Conservation (phyloP, 2,113 vertebrate genomes). For the Geococcyx californianus region DNA sequence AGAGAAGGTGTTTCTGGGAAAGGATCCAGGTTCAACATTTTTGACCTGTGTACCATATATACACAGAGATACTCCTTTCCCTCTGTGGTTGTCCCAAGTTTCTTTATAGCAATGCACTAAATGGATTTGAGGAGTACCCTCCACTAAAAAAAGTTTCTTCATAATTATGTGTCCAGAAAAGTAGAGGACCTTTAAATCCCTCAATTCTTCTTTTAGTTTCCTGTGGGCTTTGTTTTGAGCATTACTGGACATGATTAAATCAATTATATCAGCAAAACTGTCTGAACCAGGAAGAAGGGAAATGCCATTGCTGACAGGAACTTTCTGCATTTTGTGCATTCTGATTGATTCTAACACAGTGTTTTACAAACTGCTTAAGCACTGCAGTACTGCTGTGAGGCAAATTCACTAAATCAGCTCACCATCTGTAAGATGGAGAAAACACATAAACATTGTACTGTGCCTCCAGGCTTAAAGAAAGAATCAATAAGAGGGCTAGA, state of each 20-base stretch:
- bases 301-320: not conserved
- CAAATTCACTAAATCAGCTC: not conserved
- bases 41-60: accelerated
- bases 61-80: not conserved
- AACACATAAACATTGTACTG: not conserved
- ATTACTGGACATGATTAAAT: not conserved
- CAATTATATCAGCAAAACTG: not conserved
- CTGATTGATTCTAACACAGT: not conserved
- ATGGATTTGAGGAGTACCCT: not conserved
- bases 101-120: not conserved
- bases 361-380: not conserved
- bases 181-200: not conserved
- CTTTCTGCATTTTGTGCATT: not conserved
- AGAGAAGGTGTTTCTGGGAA: not conserved
- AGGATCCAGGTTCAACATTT: not conserved
- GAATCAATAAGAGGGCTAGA: not conserved
- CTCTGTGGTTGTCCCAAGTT: not conserved
- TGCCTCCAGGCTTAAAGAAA: not conserved
- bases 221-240: not conserved
- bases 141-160: not conserved
- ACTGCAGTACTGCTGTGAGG: not conserved
- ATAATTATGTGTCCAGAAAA: not conserved
- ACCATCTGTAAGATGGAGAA: not conserved
- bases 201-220: not conserved
- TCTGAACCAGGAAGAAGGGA: not conserved